phyloP scores from a whole-genome alignment of 92 coral and sea anemone genomes.

The Metridium senile region DNA sequence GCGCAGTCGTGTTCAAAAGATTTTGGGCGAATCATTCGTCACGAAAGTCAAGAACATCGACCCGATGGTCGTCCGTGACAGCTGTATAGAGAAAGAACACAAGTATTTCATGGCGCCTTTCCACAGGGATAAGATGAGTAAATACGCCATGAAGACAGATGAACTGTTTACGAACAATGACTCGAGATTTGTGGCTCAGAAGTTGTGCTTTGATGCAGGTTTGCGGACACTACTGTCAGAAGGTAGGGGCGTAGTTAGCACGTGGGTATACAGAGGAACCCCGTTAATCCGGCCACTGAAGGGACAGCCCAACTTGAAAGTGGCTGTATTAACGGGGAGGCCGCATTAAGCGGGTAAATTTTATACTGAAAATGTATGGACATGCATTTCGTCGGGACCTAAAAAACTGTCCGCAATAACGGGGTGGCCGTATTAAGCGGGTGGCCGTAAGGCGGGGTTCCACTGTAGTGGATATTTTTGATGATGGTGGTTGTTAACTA shows the following conservation, averaged over 20 bases:
- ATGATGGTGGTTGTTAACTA: no score
- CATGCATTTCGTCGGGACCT: no score
- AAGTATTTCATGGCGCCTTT: conserved; percentile 85
- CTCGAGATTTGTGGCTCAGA: conserved; percentile 56
- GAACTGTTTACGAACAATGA: conserved; percentile 58
- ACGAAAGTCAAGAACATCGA: conserved; percentile 41
- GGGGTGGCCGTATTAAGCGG: no score
- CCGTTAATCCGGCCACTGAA: no score
- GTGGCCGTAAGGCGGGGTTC: no score
- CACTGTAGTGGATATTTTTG: no score
- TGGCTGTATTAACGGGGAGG: no score
- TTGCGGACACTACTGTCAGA: conserved; percentile 62
- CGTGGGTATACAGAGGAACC: background rate
- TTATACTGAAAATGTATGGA: no score
- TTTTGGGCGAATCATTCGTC: conserved; percentile 42
- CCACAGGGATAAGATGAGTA: conserved; percentile 39
- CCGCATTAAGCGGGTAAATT: no score
- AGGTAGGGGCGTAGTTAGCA: conserved; percentile 7
- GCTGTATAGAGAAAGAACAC: conserved; percentile 50
- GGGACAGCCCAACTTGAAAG: no score
- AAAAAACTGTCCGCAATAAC: no score
- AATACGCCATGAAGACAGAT: conserved; percentile 42
- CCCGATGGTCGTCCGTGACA: conserved; percentile 63
- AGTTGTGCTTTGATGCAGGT: conserved; percentile 66
- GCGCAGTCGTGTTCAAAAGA: conserved; percentile 51